These are phyloP conservation scores for Channallabes apus DNA, from an alignment of 2,797 vertebrate genomes.

Conservation along the genomic window DNA sequence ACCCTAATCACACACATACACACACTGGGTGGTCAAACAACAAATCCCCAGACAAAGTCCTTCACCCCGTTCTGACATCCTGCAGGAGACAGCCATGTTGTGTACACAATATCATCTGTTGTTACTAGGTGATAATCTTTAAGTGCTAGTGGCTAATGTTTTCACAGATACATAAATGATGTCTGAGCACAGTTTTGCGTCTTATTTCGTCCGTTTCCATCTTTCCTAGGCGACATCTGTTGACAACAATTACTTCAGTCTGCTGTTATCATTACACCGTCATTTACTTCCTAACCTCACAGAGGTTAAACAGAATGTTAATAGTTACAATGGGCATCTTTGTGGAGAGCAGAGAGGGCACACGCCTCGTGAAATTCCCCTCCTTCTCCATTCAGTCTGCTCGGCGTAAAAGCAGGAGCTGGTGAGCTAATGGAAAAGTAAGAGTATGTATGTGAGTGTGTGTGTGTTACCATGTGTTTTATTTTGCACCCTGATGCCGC, in stretches of 20 bases:
- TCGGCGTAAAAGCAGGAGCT: constrained; percentile 56
- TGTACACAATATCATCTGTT: constrained; percentile 38
- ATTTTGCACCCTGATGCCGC: neutral
- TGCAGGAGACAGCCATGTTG: constrained; percentile 62
- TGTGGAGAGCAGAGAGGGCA: constrained; percentile 15
- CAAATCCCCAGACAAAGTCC: constrained; percentile 61
- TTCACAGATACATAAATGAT: neutral
- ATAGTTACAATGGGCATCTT: constrained; percentile 26
- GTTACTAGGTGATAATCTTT: constrained; percentile 25
- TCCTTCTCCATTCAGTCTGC: constrained; percentile 58
- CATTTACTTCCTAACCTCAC: constrained; percentile 8
- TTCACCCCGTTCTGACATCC: constrained; percentile 62
- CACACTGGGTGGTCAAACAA: constrained; percentile 71
- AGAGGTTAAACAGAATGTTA: constrained; percentile 11
- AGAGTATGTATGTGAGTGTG: constrained; percentile 48
- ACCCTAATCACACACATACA: constrained; percentile 22
- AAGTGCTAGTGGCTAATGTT: neutral
- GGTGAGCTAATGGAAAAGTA: constrained; percentile 72
- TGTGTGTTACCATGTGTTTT: constrained; percentile 8
- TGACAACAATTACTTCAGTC: constrained; percentile 18
- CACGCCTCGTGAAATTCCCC: constrained; percentile 31
- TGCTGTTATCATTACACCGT: constrained; percentile 10
- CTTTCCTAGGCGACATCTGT: neutral
- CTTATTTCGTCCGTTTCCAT: neutral
- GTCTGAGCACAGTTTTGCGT: neutral